Conservation (phyloP, 2,113 vertebrate genomes). For the Lethenteron camtschaticum region DNA sequence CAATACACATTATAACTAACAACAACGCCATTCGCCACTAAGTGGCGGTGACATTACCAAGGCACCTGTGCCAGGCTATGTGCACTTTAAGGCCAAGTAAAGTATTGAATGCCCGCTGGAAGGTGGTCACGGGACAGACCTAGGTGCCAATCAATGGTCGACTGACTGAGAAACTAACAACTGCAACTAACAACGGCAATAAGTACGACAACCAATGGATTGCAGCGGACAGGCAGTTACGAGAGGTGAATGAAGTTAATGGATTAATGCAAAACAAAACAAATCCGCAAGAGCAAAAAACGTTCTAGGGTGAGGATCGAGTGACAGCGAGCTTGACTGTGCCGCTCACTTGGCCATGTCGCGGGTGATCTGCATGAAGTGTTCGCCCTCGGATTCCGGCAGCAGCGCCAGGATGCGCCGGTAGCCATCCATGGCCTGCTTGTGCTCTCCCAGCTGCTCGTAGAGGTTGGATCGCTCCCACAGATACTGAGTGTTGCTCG, state of each 20-base stretch:
- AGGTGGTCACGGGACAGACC: too few species aligned
- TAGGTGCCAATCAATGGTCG: too few species aligned
- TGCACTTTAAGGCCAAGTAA: too few species aligned
- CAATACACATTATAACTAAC: too few species aligned
- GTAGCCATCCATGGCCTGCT: constrained; percentile 89
- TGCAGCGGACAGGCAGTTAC: background rate
- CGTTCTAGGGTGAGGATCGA: background rate
- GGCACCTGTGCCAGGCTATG: too few species aligned
- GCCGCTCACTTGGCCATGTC: constrained; percentile 80
- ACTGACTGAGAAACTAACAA: too few species aligned
- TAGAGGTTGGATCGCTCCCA: constrained; percentile 86
- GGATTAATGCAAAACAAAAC: background rate
- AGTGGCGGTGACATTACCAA: too few species aligned
- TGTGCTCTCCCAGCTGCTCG: constrained; percentile 75
- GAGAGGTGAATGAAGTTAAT: background rate
- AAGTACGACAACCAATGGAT: background rate
- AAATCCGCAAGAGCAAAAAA: background rate
- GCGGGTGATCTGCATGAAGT: constrained; percentile 82
- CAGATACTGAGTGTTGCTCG: constrained; percentile 72
- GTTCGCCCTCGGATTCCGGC: constrained; percentile 58
- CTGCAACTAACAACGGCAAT: too few species aligned
- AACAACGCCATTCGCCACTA: too few species aligned
- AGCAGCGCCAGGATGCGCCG: constrained; percentile 60
- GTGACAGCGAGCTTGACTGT: background rate
- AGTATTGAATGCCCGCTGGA: too few species aligned